Base-by-base conservation (phyloP, 2,888 invertebrate genomes). In the Luperina nickerlii region DNA sequence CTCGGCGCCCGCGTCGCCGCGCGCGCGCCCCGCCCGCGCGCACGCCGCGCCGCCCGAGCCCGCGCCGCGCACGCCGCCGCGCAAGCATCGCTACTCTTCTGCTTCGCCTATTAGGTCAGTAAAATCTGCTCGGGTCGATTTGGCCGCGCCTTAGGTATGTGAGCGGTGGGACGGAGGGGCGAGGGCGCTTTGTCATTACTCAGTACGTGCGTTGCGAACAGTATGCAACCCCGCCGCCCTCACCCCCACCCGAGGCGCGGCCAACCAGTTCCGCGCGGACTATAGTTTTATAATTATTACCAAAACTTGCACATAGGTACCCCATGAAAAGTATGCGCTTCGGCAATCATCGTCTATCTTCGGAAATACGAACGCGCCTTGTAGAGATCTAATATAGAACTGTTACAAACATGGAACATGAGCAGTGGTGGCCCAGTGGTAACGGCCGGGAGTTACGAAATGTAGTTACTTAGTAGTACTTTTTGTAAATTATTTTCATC, bases 31-130 rank as follows among this genome's bases (percentile, higher is more conserved):
- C 98, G 78, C 98, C 98, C 74, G 98, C 98, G 20, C 97, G 90
- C 79, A 83, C 87, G 76, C 97, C 97, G 97, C 89, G 82, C 86
- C 83, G 38, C 82, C 78, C 78, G 69, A 88, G 80, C 78, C 91
- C 86, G 85, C 98, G 98, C 93, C 89, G 11, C 83, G 74, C 96
- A 97, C 87, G 15, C 20, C 90, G 32, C 79, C 85, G 76, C 72
- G 84, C 87, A 42, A 84, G 1, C 98, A 98, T 91, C 97, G 98
- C 74, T 98, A 98, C 88, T 98, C 98, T 89, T 98, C 98, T 69
- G 98, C 98, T 15, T 98, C 98, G 51, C 98, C 98, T 6, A 98
- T 98, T 88, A 96, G 98, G 96, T 97, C 45, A 3, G 51, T 48
- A 15, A n/a, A 63, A 27, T 18, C n/a, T 45, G n/a, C n/a, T 27